phyloP scores from a whole-genome alignment of 2,113 vertebrate genomes.

The Dicrurus megarhynchus region DNA sequence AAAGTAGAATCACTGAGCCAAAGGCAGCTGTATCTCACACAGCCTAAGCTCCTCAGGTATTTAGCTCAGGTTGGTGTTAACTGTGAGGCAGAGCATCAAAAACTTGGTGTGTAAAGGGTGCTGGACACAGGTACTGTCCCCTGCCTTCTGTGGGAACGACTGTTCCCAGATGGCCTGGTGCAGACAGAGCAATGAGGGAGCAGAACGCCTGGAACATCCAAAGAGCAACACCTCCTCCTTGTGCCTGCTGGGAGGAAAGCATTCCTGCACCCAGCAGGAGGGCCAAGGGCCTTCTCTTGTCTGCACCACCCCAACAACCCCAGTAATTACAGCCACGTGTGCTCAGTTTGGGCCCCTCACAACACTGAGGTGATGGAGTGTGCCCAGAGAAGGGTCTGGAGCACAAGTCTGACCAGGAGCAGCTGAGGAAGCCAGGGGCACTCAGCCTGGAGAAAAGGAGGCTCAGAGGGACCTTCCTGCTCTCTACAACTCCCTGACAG shows the following conservation, averaged over 20 bases:
- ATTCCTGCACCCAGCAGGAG: rapidly evolving
- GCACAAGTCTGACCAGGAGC: neutral
- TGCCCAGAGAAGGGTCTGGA: neutral
- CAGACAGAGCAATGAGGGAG: neutral
- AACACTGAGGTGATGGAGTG: neutral
- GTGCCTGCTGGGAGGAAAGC: slow-evolving; percentile 8
- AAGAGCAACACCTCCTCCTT: slow-evolving; percentile 46
- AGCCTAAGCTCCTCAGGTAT: neutral
- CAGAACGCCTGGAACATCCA: neutral
- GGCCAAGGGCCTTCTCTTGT: neutral
- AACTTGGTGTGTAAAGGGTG: neutral
- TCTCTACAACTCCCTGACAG: neutral
- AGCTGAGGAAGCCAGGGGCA: neutral
- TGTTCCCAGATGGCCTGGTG: neutral
- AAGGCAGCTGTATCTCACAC: neutral
- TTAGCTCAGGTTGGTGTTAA: neutral
- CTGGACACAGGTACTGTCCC: rapidly evolving
- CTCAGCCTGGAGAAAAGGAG: neutral
- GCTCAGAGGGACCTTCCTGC: neutral
- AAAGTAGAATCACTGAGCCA: neutral
- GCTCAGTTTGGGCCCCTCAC: neutral
- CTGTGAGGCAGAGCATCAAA: neutral
- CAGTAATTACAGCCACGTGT: rapidly evolving
- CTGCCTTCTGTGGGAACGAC: neutral
- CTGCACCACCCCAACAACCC: neutral